A percentile compares a stretch with the other conserved stretches of the same genome.
Evolutionary conservation across 2,888 invertebrate species (phyloP).

Genomic region (Euclidia mi): DNA sequence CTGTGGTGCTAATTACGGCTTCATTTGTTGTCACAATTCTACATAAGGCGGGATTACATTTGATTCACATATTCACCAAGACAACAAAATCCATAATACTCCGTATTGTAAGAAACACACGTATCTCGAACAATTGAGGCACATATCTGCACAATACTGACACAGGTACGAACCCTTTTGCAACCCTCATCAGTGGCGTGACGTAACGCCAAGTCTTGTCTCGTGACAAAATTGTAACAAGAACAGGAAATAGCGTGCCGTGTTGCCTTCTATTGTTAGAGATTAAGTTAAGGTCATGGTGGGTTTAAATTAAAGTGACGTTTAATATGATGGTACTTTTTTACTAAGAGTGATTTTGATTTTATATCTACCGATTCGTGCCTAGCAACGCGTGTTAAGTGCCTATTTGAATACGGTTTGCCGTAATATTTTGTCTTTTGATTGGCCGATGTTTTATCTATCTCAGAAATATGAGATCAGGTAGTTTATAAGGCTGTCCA

Average conservation of each 20-base stretch:
- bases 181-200: constrained; percentile 46
- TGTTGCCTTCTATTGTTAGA: constrained; percentile 1
- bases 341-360: too few relatives aligned
- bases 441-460: too few relatives aligned
- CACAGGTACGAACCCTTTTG: constrained; percentile 31
- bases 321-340: too few relatives aligned
- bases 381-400: too few relatives aligned
- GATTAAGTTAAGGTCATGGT: not conserved
- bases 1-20: not conserved
- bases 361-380: too few relatives aligned
- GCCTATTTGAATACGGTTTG: too few relatives aligned
- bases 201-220: constrained; percentile 42
- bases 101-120: not conserved
- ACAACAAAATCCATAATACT: not conserved
- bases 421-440: too few relatives aligned
- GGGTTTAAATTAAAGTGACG: not conserved
- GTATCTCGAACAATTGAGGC: too few relatives aligned
- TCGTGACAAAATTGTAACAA: constrained; percentile 39
- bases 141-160: not conserved
- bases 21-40: too few relatives aligned
- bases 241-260: constrained; percentile 28
- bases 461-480: too few relatives aligned
- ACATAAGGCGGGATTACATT: not conserved
- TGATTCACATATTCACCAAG: not conserved
- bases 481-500: too few relatives aligned